These are phyloP conservation scores for Odontamblyopus lacepedii DNA, from an alignment of 2,797 vertebrate species.

Conservation along the genomic window DNA sequence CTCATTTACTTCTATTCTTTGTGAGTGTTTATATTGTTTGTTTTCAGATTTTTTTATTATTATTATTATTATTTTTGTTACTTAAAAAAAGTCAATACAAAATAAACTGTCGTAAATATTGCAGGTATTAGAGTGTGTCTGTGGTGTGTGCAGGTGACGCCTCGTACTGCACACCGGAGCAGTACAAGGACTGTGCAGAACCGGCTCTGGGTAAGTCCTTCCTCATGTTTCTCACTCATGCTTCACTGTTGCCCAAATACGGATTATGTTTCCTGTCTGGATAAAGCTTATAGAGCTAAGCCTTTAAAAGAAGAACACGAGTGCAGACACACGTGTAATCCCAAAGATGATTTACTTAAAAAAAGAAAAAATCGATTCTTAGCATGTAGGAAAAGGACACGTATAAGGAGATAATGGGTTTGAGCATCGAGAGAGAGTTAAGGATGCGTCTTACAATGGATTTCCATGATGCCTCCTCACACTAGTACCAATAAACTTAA, in stretches of 20 bases:
- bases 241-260: slow-evolving; percentile 26
- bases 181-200: slow-evolving; percentile 98
- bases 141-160: slow-evolving; percentile 85
- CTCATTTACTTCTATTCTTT: too few relatives aligned
- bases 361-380: not conserved
- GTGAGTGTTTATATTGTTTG: too few relatives aligned
- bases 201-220: slow-evolving; percentile 85
- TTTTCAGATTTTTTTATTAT: too few relatives aligned
- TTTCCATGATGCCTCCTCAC: not conserved
- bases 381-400: not conserved
- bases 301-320: slow-evolving; percentile 28
- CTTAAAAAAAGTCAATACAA: too few relatives aligned
- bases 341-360: slow-evolving; percentile 14
- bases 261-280: slow-evolving; percentile 27
- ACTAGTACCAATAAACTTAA: not conserved
- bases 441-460: too few relatives aligned
- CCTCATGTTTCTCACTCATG: not conserved
- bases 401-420: not conserved
- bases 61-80: too few relatives aligned
- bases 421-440: not conserved
- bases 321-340: slow-evolving; percentile 27
- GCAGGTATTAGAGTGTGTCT: not conserved
- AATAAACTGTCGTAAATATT: too few relatives aligned
- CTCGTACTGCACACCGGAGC: slow-evolving; percentile 96
- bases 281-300: slow-evolving; percentile 34